These are phyloP conservation scores for Melanotaenia duboulayi DNA, from an alignment of 2,113 vertebrate species.

Conservation along the genomic window DNA sequence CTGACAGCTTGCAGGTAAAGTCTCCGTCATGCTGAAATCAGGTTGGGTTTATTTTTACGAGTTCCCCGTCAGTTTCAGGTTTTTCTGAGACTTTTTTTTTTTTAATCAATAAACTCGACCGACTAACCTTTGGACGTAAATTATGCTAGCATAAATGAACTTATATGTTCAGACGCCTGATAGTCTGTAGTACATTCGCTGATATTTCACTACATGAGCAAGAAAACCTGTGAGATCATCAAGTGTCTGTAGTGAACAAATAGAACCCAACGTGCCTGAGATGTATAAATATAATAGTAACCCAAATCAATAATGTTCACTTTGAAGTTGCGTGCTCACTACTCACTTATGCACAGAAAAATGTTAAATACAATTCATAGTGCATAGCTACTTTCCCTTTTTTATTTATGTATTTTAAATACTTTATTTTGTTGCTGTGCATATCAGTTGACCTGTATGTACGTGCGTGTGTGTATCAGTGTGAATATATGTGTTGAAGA, in stretches of 20 bases:
- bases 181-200: not conserved
- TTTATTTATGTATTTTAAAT: too few species aligned
- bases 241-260: constrained; percentile 9
- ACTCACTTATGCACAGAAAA: not conserved
- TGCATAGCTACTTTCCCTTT: too few species aligned
- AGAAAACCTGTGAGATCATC: not conserved
- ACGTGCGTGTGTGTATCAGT: not conserved
- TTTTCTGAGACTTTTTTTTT: constrained; percentile 13
- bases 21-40: constrained; percentile 50
- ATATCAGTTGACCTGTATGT: not conserved
- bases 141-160: not conserved
- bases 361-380: too few species aligned
- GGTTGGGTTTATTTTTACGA: constrained; percentile 55
- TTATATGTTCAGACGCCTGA: not conserved
- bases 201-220: not conserved
- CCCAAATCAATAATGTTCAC: constrained; percentile 1
- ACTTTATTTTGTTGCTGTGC: not conserved
- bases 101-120: constrained; percentile 6
- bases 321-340: constrained; percentile 14
- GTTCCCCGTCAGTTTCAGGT: constrained; percentile 39
- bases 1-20: constrained; percentile 66
- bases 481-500: not conserved
- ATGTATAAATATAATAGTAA: constrained; percentile 27
- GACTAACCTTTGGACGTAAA: not conserved
- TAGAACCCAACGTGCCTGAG: not conserved